phyloP scores from a whole-genome alignment of 2,113 vertebrate genomes.

The Emydocephalus ijimae region DNA sequence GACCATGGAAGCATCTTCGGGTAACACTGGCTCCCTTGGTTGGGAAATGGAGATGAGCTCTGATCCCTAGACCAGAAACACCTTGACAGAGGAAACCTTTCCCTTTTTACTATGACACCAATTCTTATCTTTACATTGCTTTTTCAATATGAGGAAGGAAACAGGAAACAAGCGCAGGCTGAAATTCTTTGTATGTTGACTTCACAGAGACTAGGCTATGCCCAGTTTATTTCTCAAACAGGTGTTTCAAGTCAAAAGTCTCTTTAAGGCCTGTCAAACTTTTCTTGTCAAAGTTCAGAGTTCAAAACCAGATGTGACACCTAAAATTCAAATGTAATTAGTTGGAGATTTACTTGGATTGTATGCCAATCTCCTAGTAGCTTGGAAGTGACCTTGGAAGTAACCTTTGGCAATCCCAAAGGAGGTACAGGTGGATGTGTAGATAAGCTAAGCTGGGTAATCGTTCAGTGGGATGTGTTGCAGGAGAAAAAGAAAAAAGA shows the following conservation, averaged over 20 bases:
- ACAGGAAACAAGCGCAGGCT: neutral
- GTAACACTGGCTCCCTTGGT: neutral
- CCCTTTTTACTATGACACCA: neutral
- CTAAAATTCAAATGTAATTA: conserved; percentile 76
- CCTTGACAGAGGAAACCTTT: neutral
- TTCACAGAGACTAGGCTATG: neutral
- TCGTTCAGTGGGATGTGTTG: conserved; percentile 14
- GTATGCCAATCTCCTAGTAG: conserved; percentile 67
- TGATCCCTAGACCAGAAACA: neutral
- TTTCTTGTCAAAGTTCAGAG: conserved; percentile 68
- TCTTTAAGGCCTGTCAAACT: conserved; percentile 61
- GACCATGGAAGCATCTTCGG: neutral
- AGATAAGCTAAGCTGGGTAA: conserved; percentile 54
- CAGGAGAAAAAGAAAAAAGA: neutral
- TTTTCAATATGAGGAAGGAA: neutral
- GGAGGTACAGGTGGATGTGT: conserved; percentile 64
- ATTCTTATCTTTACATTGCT: neutral
- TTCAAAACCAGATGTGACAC: conserved; percentile 69
- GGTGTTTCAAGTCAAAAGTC: conserved; percentile 10
- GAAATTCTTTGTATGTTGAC: neutral
- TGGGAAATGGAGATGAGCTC: neutral
- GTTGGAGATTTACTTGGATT: conserved; percentile 71
- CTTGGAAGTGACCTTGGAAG: conserved; percentile 61
- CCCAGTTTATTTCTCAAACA: conserved; percentile 22
- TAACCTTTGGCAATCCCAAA: conserved; percentile 65